Evolutionary conservation across 2,797 vertebrate genomes (phyloP).

Genomic region (Lates japonicus): DNA sequence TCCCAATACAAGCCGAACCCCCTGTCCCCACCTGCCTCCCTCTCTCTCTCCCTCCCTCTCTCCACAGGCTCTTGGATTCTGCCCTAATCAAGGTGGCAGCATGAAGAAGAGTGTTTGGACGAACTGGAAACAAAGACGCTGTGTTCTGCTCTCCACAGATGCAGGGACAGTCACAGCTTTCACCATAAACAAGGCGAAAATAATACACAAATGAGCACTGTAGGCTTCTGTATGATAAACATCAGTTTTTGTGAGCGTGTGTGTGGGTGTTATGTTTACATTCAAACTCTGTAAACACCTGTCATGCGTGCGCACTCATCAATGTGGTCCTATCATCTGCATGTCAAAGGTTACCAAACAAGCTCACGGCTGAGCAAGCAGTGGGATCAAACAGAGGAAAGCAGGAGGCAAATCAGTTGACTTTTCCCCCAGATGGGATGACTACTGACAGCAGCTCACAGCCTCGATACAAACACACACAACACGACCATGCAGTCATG

Average conservation of each 20-base stretch:
- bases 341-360: constrained; percentile 75
- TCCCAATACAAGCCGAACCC: neutral
- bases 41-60: neutral
- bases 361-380: constrained; percentile 68
- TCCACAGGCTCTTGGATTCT: constrained; percentile 38
- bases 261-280: constrained; percentile 38
- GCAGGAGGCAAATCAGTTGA: constrained; percentile 73
- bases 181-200: constrained; percentile 23
- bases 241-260: neutral
- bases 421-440: constrained; percentile 59
- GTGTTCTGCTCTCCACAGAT: constrained; percentile 20
- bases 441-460: constrained; percentile 67
- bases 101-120: constrained; percentile 37
- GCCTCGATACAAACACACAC: constrained; percentile 47
- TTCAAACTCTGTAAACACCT: constrained; percentile 59
- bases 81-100: constrained; percentile 49
- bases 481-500: constrained; percentile 4
- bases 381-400: constrained; percentile 68
- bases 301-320: constrained; percentile 45
- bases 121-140: constrained; percentile 27
- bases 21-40: neutral
- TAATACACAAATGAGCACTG: constrained; percentile 21
- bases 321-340: constrained; percentile 61
- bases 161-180: constrained; percentile 11
- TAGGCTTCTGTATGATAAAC: constrained; percentile 14